These are phyloP conservation scores for Phainopepla nitens DNA, from an alignment of 2,113 vertebrate genomes.

Conservation along the genomic window DNA sequence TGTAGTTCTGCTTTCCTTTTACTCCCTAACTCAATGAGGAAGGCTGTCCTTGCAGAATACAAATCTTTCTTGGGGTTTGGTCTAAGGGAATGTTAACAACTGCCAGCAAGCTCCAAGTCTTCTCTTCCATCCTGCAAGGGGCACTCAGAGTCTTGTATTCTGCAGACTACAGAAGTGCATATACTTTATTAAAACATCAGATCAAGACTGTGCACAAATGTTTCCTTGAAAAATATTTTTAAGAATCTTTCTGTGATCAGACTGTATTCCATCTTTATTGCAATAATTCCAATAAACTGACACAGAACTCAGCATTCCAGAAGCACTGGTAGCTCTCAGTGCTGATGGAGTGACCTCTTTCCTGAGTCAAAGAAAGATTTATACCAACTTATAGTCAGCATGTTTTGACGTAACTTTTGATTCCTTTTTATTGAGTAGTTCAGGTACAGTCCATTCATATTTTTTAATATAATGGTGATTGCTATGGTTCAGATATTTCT, in stretches of 20 bases:
- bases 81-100: background rate
- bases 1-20: background rate
- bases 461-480: background rate
- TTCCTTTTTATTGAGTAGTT: background rate
- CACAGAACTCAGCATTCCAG: background rate
- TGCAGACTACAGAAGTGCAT: background rate
- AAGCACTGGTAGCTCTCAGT: background rate
- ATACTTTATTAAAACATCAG: background rate
- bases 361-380: background rate
- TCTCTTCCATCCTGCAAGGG: background rate
- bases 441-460: background rate
- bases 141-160: background rate
- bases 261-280: background rate
- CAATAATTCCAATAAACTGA: background rate
- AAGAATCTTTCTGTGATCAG: background rate
- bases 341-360: background rate
- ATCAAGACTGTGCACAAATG: background rate
- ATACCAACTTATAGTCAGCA: background rate
- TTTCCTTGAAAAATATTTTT: background rate
- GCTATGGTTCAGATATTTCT: background rate
- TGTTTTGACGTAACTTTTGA: background rate
- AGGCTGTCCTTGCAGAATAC: background rate
- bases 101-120: background rate
- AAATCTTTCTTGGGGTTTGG: background rate
- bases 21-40: background rate